Base-by-base conservation (phyloP, 1,140 invertebrate species). In the Drosophila insularis region DNA sequence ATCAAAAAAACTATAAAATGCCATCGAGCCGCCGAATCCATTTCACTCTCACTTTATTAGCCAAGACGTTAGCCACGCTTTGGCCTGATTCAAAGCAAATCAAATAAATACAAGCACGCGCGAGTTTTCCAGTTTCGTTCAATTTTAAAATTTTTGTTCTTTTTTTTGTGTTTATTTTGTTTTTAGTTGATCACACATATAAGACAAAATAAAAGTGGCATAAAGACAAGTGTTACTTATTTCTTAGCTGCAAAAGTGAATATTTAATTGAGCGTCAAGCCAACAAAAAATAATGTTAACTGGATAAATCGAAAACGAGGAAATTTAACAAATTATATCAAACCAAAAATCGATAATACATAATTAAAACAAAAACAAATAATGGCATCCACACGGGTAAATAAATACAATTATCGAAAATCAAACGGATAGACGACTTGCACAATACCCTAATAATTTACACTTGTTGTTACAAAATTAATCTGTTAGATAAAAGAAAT, bases 31-130 rank as follows among this genome's bases (percentile, higher is more conserved):
- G 72, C 56, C 35, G 32, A 78, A 80, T 64, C 75, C 70, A 87
- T 87, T 87, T 87, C 82, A 87, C 82, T 87, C 82, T 87, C 80
- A 87, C 82, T 87, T 82, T 68, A 79, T 89, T 81, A 63, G 81
- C 82, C 72, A 89, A 73, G 79, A 79, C 74, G 78, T 68, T 58
- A 78, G 65, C 50, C 35, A 58, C 64, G 56, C 61, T 23, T 19
- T 60, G 35, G 23, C 63, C 70, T 56, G 62, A 53, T 21, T n/a
- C 11, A 5, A 46, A 46, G 1, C 40, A 7, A 43, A 19, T 17
- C 40, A 17, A 46, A 43, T 1, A 43, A 17, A 19, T 19, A 46
- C 2, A 8, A 46, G 19, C 17, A 17, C 17, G n/a, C 6, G 43
- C 43, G 43, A 17, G 43, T 21, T 37, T 19, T 37, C 31, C 31